Conservation (phyloP, 1,140 invertebrate genomes). For the Polypedilum pembai region DNA sequence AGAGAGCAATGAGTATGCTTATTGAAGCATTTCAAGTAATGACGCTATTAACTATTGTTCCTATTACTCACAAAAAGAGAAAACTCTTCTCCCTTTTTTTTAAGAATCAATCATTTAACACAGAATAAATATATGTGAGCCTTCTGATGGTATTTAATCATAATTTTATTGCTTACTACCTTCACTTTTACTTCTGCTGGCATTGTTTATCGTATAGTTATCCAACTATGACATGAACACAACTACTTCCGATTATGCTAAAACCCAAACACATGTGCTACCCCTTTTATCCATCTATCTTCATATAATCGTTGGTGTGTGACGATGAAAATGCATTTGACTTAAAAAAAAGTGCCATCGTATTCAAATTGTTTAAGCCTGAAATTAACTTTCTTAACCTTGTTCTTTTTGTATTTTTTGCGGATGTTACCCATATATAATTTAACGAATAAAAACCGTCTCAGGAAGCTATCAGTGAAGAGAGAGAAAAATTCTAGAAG, state of each 20-base stretch:
- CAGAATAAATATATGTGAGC: not conserved
- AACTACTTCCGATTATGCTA: constrained; percentile 22
- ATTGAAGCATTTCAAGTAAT: constrained; percentile 22
- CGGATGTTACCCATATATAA: constrained; percentile 24
- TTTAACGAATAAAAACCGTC: constrained; percentile 21
- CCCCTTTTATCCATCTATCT: constrained; percentile 27
- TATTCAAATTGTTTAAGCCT: constrained; percentile 24
- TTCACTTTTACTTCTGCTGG: no score
- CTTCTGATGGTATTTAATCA: constrained; percentile 4
- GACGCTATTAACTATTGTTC: constrained; percentile 16
- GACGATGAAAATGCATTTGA: constrained; percentile 10
- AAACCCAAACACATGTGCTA: not conserved
- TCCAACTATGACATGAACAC: constrained; percentile 24
- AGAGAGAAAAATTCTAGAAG: not conserved
- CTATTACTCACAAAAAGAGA: not conserved
- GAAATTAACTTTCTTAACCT: constrained; percentile 25
- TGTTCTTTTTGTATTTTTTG: not conserved
- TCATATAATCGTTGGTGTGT: constrained; percentile 21
- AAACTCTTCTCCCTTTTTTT: not conserved
- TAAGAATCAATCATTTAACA: not conserved
- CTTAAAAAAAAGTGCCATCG: constrained; percentile 20
- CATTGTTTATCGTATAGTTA: not conserved
- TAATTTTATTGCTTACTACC: not conserved
- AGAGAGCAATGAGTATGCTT: constrained; percentile 17
- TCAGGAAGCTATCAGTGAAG: not conserved